Base-by-base conservation (phyloP, 2,113 vertebrate species). In the Oryzias woworae region DNA sequence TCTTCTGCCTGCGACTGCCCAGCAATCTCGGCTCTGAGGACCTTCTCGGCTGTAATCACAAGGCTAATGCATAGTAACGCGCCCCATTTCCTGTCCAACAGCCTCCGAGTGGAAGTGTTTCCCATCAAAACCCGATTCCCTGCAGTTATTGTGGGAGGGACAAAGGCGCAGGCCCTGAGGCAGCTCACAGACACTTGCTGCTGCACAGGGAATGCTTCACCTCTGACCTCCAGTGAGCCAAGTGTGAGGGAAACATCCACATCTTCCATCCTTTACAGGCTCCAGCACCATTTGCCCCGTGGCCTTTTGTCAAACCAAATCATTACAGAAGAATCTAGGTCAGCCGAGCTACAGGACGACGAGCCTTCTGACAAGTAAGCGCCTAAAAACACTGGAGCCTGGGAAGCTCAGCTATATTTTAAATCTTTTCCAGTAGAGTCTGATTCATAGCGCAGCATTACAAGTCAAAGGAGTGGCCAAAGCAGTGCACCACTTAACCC, bases 231-330 rank as follows among this genome's bases (percentile, higher is more conserved):
- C 61, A 80, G 50, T 66, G 70, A 71, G 73, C 63, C 74, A 78
- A 89, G 78, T 78, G 55, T 82, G 78, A 85, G 79, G 82, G 71
- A 77, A 82, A 77, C 84, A 41, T 63, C 63, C 85, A 73, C 84
- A 73, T 75, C 84, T 81, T 78, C 78, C 83, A 85, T 76, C 66
- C 36, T 73, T 82, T 52, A 68, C 81, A 73, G 70, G 76, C 82
- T 78, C 78, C 82, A 72, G 77, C 75, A 59, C 79, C 85, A 87
- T 89, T 87, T 87, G 62, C 68, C 75, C 66, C 28, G 36, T 1
- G n/a, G 72, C 77, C 80, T 83, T 84, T 77, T 84, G 81, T 88
- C 79, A 82, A 81, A 71, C 55, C 73, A 65, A 66, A 77, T 58
- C 47, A 31, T 43, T 45, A 73, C 62, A 62, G 50, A 7, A 28